Conservation (phyloP, 1,140 invertebrate genomes). For the Caenorhabditis remanei region DNA sequence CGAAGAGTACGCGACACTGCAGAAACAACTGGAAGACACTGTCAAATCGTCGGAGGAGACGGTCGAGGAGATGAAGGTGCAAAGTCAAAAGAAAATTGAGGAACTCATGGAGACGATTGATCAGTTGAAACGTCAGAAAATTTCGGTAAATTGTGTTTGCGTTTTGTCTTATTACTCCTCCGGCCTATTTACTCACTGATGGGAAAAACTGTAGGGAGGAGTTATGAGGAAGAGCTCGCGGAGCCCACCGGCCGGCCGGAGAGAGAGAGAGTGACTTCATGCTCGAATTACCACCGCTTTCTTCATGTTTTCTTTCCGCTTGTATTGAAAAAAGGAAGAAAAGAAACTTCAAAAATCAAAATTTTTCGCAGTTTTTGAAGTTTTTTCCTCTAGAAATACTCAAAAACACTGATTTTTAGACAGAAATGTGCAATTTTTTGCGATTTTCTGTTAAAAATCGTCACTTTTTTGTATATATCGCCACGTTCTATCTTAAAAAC, state of each 20-base stretch:
- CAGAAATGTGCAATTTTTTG: no score
- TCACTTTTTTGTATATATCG: no score
- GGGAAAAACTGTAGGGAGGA: not conserved
- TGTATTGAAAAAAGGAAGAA: no score
- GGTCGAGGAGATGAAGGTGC: slow-evolving; percentile 21
- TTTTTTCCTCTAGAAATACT: no score
- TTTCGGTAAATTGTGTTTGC: slow-evolving; percentile 85
- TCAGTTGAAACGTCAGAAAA: slow-evolving; percentile 90
- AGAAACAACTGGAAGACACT: slow-evolving; percentile 59
- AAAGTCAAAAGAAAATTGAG: slow-evolving; percentile 82
- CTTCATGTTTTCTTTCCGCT: no score
- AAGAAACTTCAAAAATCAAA: not conserved
- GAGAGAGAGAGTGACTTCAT: not conserved
- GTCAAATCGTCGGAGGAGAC: slow-evolving; percentile 19
- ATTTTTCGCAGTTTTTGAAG: no score
- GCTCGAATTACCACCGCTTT: slow-evolving; percentile 39
- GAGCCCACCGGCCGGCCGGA: not conserved
- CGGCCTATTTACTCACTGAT: slow-evolving; percentile 50
- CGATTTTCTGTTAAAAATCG: no score
- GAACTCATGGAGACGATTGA: slow-evolving; percentile 78
- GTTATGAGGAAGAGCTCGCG: not conserved
- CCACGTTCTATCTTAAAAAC: no score
- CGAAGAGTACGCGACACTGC: slow-evolving; percentile 91
- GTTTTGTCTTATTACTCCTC: slow-evolving; percentile 82
- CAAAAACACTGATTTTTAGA: no score